A percentile compares a stretch with the other conserved stretches of the same genome.
Conservation (phyloP, 2,113 vertebrate genomes). For the Nyctereutes procyonoides region DNA sequence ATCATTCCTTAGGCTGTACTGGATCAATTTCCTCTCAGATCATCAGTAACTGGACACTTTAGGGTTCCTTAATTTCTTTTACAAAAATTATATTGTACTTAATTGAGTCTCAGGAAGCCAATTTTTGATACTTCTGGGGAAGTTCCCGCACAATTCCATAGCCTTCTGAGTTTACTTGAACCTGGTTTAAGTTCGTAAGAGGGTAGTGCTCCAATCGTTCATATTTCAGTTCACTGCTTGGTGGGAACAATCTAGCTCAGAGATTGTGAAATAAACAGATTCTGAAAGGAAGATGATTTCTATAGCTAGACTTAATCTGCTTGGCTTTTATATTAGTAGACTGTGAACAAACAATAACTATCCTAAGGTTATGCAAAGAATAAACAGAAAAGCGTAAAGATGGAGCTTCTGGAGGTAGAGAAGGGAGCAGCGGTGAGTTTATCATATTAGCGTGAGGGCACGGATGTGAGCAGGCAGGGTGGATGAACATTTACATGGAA, state of each 20-base stretch:
- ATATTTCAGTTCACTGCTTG: not conserved
- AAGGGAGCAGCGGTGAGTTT: conserved; percentile 67
- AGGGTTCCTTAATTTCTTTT: not conserved
- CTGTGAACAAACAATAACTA: not conserved
- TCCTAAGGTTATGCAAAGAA: conserved; percentile 51
- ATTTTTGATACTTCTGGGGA: not conserved
- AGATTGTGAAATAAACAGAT: conserved; percentile 1
- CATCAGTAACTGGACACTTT: not conserved
- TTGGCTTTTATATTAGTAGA: conserved; percentile 42
- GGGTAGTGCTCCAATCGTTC: not conserved
- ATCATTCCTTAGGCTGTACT: not conserved
- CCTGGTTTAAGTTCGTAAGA: conserved; percentile 25
- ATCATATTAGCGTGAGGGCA: conserved; percentile 72
- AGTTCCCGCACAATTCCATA: not conserved
- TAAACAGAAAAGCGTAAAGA: conserved; percentile 60
- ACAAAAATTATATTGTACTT: conserved; percentile 6
- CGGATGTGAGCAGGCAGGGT: conserved; percentile 78
- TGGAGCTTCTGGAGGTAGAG: conserved; percentile 39
- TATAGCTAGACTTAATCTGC: not conserved
- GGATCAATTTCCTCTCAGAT: not conserved
- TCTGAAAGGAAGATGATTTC: not conserved
- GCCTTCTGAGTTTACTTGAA: not conserved
- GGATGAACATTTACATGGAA: conserved; percentile 96
- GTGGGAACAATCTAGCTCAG: not conserved
- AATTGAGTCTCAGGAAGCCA: conserved; percentile 11